phyloP scores from a whole-genome alignment of 1,140 invertebrate species.

The Zaprionus tsacasi region DNA sequence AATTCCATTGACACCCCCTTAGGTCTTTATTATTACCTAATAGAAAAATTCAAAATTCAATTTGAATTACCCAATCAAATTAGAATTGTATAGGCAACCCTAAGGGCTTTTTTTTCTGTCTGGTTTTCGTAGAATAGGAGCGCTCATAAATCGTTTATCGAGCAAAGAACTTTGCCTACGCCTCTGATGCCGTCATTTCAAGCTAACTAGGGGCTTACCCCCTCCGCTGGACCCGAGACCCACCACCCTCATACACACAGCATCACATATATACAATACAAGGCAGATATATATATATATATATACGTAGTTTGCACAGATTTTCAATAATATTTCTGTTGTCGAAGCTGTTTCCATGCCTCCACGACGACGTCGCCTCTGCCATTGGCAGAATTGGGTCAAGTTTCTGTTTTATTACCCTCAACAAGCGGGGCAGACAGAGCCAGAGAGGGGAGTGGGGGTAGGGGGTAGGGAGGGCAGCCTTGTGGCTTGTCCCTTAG shows the following conservation, averaged over 20 bases:
- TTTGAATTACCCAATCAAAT: neutral
- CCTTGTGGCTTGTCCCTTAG: constrained; percentile 34
- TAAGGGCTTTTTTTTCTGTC: neutral
- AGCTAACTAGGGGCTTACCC: neutral
- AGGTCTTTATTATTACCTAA: neutral
- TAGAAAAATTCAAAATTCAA: neutral
- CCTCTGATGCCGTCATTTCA: constrained; percentile 13
- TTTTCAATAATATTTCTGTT: constrained; percentile 42
- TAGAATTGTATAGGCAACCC: neutral
- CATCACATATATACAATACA: constrained; percentile 11
- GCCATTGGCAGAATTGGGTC: constrained; percentile 70
- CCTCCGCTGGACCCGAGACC: too few relatives aligned
- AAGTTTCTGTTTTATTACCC: constrained; percentile 79
- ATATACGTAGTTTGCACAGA: constrained; percentile 7
- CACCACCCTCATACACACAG: neutral
- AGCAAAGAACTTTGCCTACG: neutral
- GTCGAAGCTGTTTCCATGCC: constrained; percentile 36
- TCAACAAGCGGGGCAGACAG: constrained; percentile 13
- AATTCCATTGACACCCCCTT: neutral
- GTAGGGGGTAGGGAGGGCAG: neutral
- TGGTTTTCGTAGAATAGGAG: neutral
- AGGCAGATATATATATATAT: constrained; percentile 3
- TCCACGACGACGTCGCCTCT: constrained; percentile 25
- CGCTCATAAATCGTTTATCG: neutral
- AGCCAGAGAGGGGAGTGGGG: neutral